phyloP scores from a whole-genome alignment of 2,888 invertebrate species.

The Lepidochrysops patricia region DNA sequence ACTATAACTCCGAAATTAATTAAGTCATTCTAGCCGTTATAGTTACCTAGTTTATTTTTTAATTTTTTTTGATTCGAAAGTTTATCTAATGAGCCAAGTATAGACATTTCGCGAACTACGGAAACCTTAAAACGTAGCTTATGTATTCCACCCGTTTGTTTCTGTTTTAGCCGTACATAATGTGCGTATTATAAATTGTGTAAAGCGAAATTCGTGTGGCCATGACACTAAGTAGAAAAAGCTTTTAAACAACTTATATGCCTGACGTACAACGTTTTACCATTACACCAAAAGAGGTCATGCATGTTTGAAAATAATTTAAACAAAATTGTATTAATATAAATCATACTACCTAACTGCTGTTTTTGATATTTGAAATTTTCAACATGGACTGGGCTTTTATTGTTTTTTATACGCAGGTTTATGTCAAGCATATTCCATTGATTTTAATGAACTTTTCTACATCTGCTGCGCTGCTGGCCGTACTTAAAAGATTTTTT shows the following conservation, averaged over 20 bases:
- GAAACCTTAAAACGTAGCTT: not conserved
- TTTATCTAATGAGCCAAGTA: too few species aligned
- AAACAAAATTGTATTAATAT: not conserved
- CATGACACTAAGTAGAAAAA: constrained; percentile 5
- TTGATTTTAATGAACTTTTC: too few species aligned
- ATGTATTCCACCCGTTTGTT: not conserved
- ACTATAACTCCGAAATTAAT: too few species aligned
- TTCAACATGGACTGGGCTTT: not conserved
- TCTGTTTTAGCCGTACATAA: not conserved
- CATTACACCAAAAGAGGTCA: not conserved
- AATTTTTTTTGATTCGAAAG: too few species aligned
- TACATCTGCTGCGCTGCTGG: too few species aligned
- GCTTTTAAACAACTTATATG: not conserved
- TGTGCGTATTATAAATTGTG: constrained; percentile 7
- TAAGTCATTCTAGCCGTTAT: too few species aligned
- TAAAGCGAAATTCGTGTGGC: not conserved
- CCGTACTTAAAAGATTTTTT: too few species aligned
- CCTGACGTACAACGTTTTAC: not conserved
- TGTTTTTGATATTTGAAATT: not conserved
- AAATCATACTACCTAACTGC: not conserved
- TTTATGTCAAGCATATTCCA: too few species aligned
- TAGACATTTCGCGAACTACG: too few species aligned
- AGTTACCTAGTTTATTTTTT: too few species aligned
- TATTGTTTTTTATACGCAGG: too few species aligned
- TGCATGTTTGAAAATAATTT: not conserved